Base-by-base conservation (phyloP, 2,888 invertebrate genomes). In the Epinotia brunnichana region DNA sequence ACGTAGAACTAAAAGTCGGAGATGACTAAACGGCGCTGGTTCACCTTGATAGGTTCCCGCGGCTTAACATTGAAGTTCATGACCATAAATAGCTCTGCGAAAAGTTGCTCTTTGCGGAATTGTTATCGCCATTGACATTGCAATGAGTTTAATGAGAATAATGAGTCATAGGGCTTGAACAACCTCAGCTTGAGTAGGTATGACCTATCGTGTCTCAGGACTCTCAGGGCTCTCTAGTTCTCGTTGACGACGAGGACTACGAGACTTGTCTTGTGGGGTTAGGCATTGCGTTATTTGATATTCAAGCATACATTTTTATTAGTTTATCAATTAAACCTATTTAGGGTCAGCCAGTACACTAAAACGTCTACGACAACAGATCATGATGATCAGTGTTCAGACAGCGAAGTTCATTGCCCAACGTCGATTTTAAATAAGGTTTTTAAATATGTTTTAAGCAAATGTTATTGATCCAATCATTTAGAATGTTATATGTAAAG, bases 1-100 rank as follows among this genome's bases (percentile, higher is more conserved):
- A 53, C 17, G 15, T 35, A 53, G 4, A 53, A 19, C n/a, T 19
- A 51, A 64, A 64, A 39, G 51, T 63, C 17, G 13, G n/a, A 57
- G 51, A 69, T 63, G 73, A 73, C 48, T 51, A 48, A 70, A 73
- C 54, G 56, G 69, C n/a, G 21, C 82, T 76, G 61, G 86, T 81
- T 83, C 80, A 79, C 90, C 90, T 90, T 90, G 89, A 82, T 78
- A 73, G 71, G 74, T 70, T 77, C 75, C 74, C 73, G 80, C 78
- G 79, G 78, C 48, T 67, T 67, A 35, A 67, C 61, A 81, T 80
- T 76, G 79, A 77, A 78, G 77, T 77, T 76, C 70, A 53, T 79
- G 84, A 83, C 89, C 89, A 86, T 86, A 83, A 83, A 86, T 78
- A 83, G 85, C 78, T 82, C 83, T 81, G 84, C 79, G 75, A 76